These are phyloP conservation scores for Tortrix viridana DNA, from an alignment of 2,888 invertebrate species.

Conservation along the genomic window DNA sequence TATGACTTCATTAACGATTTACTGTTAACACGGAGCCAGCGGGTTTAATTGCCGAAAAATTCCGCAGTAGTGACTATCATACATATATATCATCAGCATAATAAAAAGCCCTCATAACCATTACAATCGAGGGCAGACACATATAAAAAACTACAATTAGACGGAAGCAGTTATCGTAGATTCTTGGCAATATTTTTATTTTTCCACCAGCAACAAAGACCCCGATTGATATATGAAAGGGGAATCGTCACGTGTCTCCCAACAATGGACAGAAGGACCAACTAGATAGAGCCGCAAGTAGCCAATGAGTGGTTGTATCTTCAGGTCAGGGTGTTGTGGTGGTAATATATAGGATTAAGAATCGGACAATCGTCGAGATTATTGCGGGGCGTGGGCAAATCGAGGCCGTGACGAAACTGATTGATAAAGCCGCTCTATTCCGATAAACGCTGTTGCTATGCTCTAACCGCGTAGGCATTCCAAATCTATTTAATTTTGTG, in stretches of 20 bases:
- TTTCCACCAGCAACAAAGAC: conserved; percentile 45
- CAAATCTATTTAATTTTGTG: conserved; percentile 21
- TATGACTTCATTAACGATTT: no score
- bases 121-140: conserved; percentile 51
- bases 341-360: conserved; percentile 63
- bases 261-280: conserved; percentile 41
- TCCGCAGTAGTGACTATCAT: conserved; percentile 1
- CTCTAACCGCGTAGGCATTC: conserved; percentile 25
- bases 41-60: background rate
- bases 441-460: conserved; percentile 67
- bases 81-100: conserved; percentile 7
- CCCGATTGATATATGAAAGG: conserved; percentile 31
- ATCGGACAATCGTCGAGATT: conserved; percentile 76
- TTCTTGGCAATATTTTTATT: conserved; percentile 53
- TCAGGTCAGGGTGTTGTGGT: conserved; percentile 53
- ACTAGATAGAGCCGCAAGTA: background rate
- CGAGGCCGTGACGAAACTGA: conserved; percentile 78
- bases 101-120: conserved; percentile 48
- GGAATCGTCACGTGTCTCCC: conserved; percentile 20
- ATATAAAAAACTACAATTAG: conserved; percentile 55
- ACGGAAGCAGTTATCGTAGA: conserved; percentile 54
- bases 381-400: conserved; percentile 73
- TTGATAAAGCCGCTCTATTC: conserved; percentile 73
- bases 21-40: no score
- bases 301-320: background rate